A percentile compares a stretch with the other conserved stretches of the same genome.
phyloP scores from a whole-genome alignment of 2,888 invertebrate genomes.

The Lepidochrysops patricia region DNA sequence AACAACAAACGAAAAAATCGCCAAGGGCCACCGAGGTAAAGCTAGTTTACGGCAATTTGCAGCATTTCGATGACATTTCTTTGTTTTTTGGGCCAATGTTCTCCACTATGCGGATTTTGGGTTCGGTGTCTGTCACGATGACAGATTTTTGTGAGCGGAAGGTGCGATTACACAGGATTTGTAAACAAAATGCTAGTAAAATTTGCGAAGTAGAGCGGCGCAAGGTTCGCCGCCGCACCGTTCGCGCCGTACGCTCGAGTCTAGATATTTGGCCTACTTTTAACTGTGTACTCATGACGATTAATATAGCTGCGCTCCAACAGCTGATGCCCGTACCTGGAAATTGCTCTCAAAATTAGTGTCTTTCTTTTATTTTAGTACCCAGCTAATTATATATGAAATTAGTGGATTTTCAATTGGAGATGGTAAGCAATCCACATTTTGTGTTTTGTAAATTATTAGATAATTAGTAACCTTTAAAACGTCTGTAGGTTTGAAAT shows the following conservation, averaged over 20 bases:
- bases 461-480: conserved; percentile 6
- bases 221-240: conserved; percentile 43
- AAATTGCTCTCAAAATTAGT: conserved; percentile 22
- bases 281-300: conserved; percentile 54
- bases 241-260: conserved; percentile 45
- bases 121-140: conserved; percentile 44
- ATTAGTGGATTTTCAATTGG: not conserved
- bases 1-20: conserved; percentile 90
- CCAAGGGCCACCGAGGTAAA: conserved; percentile 83
- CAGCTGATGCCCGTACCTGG: conserved; percentile 64
- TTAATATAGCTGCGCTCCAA: conserved; percentile 68
- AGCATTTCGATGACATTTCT: conserved; percentile 59
- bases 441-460: not conserved
- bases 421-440: conserved; percentile 1
- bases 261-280: conserved; percentile 71
- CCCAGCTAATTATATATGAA: not conserved
- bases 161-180: conserved; percentile 42
- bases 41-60: conserved; percentile 45
- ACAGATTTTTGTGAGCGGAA: conserved; percentile 38
- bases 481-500: not conserved
- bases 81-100: conserved; percentile 55
- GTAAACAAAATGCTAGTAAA: conserved; percentile 55
- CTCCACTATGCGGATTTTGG: conserved; percentile 45
- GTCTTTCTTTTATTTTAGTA: not conserved
- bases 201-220: conserved; percentile 35